Percentiles rank a stretch among this genome's conserved stretches.
These are phyloP conservation scores for Spinibarbus caldwelli DNA, from an alignment of 2,797 vertebrate species.

Conservation along the genomic window DNA sequence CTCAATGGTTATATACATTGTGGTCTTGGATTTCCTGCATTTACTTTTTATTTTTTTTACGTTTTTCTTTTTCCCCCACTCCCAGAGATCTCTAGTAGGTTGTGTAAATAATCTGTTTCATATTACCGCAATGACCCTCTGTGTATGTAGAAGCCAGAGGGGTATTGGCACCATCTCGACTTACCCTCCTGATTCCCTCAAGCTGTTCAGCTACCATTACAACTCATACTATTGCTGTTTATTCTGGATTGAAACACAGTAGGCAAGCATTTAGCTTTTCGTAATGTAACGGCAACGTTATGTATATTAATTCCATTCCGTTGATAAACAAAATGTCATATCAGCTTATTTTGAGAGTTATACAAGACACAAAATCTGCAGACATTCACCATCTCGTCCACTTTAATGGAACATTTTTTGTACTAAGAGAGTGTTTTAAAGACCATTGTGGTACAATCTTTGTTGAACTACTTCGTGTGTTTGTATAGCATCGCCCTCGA, in stretches of 20 bases:
- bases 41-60: not conserved
- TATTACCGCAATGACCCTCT: constrained; percentile 55
- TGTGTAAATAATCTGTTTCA: constrained; percentile 60
- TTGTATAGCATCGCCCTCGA: constrained; percentile 55
- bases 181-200: constrained; percentile 40
- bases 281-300: not conserved
- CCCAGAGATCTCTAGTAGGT: constrained; percentile 51
- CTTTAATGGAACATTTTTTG: constrained; percentile 3
- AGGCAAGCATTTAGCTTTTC: not conserved
- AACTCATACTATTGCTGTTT: constrained; percentile 44
- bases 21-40: constrained; percentile 31
- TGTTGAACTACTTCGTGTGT: constrained; percentile 53
- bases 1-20: not conserved
- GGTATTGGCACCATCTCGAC: constrained; percentile 54
- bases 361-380: not conserved
- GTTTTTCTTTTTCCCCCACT: constrained; percentile 22
- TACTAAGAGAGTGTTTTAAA: constrained; percentile 39
- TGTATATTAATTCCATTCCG: not conserved
- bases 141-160: constrained; percentile 49
- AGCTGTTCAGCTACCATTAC: constrained; percentile 58
- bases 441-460: constrained; percentile 41
- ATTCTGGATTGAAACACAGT: constrained; percentile 43
- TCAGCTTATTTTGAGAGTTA: not conserved
- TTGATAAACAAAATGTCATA: not conserved
- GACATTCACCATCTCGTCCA: not conserved